Conservation (phyloP, 2,888 invertebrate species). For the Agonopterix heracliana region DNA sequence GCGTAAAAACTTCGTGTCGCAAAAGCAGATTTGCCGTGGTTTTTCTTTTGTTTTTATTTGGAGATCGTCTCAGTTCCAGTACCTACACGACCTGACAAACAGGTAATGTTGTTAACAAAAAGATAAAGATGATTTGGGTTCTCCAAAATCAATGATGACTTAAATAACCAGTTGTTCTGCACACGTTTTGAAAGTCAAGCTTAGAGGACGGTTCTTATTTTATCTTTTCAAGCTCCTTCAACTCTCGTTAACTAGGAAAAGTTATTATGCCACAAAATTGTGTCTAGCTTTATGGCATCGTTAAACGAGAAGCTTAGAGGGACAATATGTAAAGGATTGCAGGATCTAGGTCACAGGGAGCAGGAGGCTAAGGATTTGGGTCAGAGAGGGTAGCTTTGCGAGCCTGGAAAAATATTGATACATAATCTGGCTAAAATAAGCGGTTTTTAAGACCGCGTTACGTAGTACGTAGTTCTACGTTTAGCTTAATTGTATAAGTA, state of each 20-base stretch:
- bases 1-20: constrained; percentile 5
- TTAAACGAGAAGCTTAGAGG: too few species aligned
- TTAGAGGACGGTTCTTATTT: too few species aligned
- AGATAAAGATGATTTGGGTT: constrained; percentile 2
- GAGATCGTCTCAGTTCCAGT: neutral
- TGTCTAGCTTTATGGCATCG: too few species aligned
- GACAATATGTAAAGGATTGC: too few species aligned
- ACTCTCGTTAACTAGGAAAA: too few species aligned
- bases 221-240: too few species aligned
- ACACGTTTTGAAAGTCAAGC: neutral
- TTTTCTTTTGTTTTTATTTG: constrained; percentile 4
- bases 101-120: constrained; percentile 1
- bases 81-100: constrained; percentile 4
- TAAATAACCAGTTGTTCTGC: neutral
- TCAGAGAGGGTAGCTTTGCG: neutral
- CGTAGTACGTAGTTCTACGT: too few species aligned
- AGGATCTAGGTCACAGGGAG: constrained; percentile 6
- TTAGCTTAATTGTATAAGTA: too few species aligned
- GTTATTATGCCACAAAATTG: too few species aligned
- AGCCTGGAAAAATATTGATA: too few species aligned
- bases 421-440: too few species aligned
- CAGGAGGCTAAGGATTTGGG: neutral
- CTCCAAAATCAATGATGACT: neutral
- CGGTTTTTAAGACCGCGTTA: too few species aligned
- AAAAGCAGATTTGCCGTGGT: constrained; percentile 4